Evolutionary conservation across 1,140 invertebrate genomes (phyloP), one percentile per base, ranked within the genome.

Genomic region (Drosophila leontia): DNA sequence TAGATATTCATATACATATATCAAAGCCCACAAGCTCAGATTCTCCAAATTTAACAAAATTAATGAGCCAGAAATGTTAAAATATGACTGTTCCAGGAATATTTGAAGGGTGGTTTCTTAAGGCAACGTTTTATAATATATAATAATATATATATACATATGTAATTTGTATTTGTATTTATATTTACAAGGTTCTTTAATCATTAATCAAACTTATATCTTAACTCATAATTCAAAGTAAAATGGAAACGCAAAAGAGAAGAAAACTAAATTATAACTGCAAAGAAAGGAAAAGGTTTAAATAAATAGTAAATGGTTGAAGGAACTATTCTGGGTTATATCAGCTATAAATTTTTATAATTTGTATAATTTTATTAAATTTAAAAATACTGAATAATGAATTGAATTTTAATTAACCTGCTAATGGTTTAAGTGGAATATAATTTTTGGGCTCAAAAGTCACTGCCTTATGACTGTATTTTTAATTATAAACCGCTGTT

Each of bases 171-270:
- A 34, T 19, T 34, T 34, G 7, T 37, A 37, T 55, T 55, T 23
- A 23, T 55, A 55, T 55, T 37, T 55, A 15, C 34, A 9, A 55
- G 51, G 51, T 39, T 55, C 7, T n/a, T 37, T 37, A 55, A 55
- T 37, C 51, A 55, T 55, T 39, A 55, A 55, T 55, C 51, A 55
- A 55, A 55, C 13, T 37, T 37, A 23, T 55, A 55, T 37, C 34
- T 37, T 37, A 55, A 17, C 17, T 37, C 51, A 37, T 55, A 37
- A 15, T 37, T 55, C 17, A 55, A 7, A 13, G 7, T 12, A 23
- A 9, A 15, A 15, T 2, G 17, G 7, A 55, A 19, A 55, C 8
- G 34, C 8, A 53, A 37, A 17, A 37, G 12, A 15, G 2, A 15
- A 15, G 9, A 0, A 19, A 55, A 37, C 34, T 23, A 55, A 55